These are phyloP conservation scores for Mobula hypostoma DNA, from an alignment of 2,113 vertebrate genomes.

Conservation along the genomic window DNA sequence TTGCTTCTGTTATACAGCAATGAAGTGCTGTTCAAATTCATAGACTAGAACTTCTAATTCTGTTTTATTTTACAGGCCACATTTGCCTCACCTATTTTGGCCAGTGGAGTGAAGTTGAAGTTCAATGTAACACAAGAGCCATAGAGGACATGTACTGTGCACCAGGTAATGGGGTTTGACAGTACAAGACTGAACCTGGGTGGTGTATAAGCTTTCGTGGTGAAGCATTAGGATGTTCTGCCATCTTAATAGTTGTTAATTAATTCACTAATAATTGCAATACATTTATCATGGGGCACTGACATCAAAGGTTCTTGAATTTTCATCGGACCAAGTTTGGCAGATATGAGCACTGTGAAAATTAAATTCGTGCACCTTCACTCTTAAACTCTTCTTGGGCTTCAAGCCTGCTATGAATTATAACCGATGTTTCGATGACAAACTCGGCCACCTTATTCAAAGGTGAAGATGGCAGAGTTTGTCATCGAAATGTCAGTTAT, in stretches of 20 bases:
- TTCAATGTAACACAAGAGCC: constrained; percentile 66
- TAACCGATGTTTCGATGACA: too few species aligned
- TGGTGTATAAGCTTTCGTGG: neutral
- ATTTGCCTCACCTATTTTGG: constrained; percentile 86
- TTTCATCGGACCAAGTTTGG: neutral
- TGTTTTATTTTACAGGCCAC: constrained; percentile 63
- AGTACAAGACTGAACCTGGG: neutral
- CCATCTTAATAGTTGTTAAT: neutral
- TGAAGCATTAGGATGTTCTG: neutral
- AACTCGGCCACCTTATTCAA: too few species aligned
- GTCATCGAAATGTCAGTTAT: too few species aligned
- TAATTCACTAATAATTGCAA: neutral
- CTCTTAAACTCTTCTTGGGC: too few species aligned
- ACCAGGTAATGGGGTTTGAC: constrained; percentile 67
- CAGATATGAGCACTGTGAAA: neutral
- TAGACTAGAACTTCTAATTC: neutral
- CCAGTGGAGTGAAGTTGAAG: constrained; percentile 92
- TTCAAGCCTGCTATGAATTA: too few species aligned
- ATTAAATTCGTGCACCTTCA: neutral
- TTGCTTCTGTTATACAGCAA: neutral
- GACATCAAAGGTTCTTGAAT: neutral
- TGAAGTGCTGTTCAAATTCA: neutral
- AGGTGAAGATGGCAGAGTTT: too few species aligned
- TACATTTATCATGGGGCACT: neutral
- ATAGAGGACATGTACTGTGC: constrained; percentile 82